Evolutionary conservation across 2,113 vertebrate genomes (phyloP), one percentile per base, ranked within the genome.

Genomic region (Nannobrachium achirus): DNA sequence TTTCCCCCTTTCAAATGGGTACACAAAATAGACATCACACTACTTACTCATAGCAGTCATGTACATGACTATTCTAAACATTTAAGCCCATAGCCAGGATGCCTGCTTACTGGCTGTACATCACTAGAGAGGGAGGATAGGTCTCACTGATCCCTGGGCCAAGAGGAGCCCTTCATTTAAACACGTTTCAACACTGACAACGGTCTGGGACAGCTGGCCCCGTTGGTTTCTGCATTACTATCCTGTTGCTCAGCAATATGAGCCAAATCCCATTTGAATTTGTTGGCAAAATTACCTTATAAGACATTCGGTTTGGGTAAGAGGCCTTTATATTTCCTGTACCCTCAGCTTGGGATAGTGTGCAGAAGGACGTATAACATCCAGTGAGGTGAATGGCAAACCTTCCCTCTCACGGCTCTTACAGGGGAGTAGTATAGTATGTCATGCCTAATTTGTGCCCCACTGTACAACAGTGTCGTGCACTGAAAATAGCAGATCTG

Each of bases 91-190:
- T 19, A 56, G 58, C 66, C 63, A 53, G 19, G 55, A 64, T 56
- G 48, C 18, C 66, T n/a, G 55, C 9, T 41, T 62, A 48, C 55
- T 53, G 42, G 61, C 56, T 18, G 63, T 71, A 66, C 50, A 75
- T 86, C 76, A 77, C 20, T 10, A 5, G 4, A 39, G 56, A 60
- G n/a, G n/a, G 79, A 69, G 49, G 63, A 82, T 57, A 69, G 68
- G 61, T 53, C 59, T 42, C 44, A 75, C 58, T 68, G n/a, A 58
- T 73, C 71, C 45, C 3, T 2, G 10, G n/a, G 25, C 56, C 44
- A 44, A 15, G 2, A 20, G 75, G 38, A 52, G 14, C 8, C 15
- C 3, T 79, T 46, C 55, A 55, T 52, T 56, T 9, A 55, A 25
- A 66, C 10, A 4, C 58, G 49, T 38, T 69, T n/a, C 16, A 56